These are phyloP conservation scores for Nyctibius bracteatus DNA, from an alignment of 2,113 vertebrate species.

Conservation along the genomic window DNA sequence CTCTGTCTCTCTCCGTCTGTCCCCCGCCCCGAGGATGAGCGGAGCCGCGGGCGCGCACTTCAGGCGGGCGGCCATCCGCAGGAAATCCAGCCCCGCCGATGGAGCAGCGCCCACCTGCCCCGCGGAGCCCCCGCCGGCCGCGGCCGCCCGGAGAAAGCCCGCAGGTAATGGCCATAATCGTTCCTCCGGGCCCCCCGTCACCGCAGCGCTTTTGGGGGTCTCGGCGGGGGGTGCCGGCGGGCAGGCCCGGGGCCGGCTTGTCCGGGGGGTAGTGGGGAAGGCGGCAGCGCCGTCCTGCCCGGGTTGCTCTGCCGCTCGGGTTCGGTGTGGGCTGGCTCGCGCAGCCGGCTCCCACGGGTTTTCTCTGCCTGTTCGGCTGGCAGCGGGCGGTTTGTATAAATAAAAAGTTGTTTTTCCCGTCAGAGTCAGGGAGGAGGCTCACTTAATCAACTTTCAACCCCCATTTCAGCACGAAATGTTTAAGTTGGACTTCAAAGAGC, in stretches of 20 bases:
- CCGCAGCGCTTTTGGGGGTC: too few species aligned
- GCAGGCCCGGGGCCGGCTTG: neutral
- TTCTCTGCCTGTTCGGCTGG: rapidly evolving
- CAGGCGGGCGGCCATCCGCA: slow-evolving; percentile 34
- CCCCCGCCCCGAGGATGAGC: neutral
- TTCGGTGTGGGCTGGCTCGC: neutral
- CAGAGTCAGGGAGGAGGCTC: rapidly evolving
- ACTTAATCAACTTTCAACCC: too few species aligned
- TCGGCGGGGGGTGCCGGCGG: neutral
- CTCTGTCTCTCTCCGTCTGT: neutral
- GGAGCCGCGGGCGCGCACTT: neutral
- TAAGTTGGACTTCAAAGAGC: neutral
- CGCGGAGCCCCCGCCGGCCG: neutral
- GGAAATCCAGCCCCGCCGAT: neutral
- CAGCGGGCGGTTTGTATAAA: rapidly evolving
- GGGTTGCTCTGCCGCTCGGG: neutral
- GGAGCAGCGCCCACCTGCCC: neutral
- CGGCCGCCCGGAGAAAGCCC: neutral
- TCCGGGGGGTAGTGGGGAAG: neutral
- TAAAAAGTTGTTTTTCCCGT: rapidly evolving
- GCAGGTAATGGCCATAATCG: neutral
- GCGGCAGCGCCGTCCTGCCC: neutral
- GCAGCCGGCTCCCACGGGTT: rapidly evolving
- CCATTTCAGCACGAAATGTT: rapidly evolving
- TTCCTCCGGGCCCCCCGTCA: neutral